Percentiles rank a stretch among this genome's conserved stretches.
phyloP scores from a whole-genome alignment of 2,888 invertebrate genomes.

The Pristionchus japonicus region DNA sequence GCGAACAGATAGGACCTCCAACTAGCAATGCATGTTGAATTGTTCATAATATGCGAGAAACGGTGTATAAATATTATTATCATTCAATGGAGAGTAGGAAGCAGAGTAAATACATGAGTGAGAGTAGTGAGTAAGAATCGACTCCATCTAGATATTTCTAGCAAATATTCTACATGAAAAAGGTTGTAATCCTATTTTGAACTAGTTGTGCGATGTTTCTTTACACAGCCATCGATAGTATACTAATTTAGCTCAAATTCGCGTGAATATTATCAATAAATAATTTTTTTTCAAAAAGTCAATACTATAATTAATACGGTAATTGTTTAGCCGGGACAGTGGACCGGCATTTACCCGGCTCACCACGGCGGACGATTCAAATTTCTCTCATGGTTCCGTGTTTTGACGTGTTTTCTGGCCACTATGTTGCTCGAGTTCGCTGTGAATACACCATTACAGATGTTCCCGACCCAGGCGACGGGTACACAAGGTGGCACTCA shows the following conservation, averaged over 20 bases:
- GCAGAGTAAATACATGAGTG: too few relatives aligned
- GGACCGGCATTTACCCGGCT: not conserved
- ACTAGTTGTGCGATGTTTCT: too few relatives aligned
- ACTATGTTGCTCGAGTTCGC: not conserved
- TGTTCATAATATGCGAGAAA: not conserved
- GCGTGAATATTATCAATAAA: too few relatives aligned
- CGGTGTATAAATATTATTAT: constrained; percentile 25
- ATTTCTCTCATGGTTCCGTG: not conserved
- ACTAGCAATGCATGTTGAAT: not conserved
- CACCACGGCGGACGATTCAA: not conserved
- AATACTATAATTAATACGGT: not conserved
- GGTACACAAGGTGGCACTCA: not conserved
- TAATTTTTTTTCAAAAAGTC: too few relatives aligned
- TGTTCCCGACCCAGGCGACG: not conserved
- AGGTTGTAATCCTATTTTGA: too few relatives aligned
- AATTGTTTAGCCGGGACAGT: not conserved
- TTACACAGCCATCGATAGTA: too few relatives aligned
- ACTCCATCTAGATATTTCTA: too few relatives aligned
- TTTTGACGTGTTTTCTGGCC: not conserved
- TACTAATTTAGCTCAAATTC: too few relatives aligned
- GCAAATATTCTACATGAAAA: too few relatives aligned
- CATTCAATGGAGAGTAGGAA: too few relatives aligned
- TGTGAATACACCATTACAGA: not conserved
- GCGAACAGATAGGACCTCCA: not conserved
- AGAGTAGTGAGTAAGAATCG: too few relatives aligned